A percentile compares a stretch with the other conserved stretches of the same genome.
Evolutionary conservation across 2,113 vertebrate genomes (phyloP).

Genomic region (Ceyx melanurus): DNA sequence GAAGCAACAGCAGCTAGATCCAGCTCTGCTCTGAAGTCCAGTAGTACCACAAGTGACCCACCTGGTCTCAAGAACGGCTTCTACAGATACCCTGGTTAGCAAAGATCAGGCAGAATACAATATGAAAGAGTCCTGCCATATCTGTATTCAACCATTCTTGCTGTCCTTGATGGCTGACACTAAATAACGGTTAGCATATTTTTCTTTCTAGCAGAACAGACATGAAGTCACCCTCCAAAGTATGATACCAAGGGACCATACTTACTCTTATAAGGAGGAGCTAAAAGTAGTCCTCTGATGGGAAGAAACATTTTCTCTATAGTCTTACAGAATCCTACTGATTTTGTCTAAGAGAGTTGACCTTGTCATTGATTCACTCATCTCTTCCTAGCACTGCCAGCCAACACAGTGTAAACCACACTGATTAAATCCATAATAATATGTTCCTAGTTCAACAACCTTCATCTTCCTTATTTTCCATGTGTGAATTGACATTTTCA

Average conservation of each 20-base stretch:
- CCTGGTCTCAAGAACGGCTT: neutral
- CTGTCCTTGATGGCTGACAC: neutral
- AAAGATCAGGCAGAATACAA: neutral
- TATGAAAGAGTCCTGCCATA: neutral
- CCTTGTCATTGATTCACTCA: neutral
- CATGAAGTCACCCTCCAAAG: neutral
- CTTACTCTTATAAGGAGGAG: neutral
- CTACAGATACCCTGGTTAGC: neutral
- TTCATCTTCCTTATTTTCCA: neutral
- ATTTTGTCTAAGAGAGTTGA: neutral
- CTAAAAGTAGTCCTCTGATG: neutral
- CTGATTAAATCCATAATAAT: neutral
- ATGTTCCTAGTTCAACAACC: neutral
- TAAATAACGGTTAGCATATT: neutral
- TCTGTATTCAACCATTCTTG: neutral
- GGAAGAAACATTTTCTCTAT: neutral
- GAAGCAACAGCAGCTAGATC: neutral
- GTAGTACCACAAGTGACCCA: neutral
- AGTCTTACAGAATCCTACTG: neutral
- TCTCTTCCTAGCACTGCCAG: neutral
- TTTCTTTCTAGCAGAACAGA: neutral
- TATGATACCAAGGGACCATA: neutral
- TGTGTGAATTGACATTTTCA: neutral
- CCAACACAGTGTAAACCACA: neutral
- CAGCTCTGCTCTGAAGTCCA: neutral